These are phyloP conservation scores for Andrena fulva DNA, from an alignment of 2,888 invertebrate species.

Conservation along the genomic window DNA sequence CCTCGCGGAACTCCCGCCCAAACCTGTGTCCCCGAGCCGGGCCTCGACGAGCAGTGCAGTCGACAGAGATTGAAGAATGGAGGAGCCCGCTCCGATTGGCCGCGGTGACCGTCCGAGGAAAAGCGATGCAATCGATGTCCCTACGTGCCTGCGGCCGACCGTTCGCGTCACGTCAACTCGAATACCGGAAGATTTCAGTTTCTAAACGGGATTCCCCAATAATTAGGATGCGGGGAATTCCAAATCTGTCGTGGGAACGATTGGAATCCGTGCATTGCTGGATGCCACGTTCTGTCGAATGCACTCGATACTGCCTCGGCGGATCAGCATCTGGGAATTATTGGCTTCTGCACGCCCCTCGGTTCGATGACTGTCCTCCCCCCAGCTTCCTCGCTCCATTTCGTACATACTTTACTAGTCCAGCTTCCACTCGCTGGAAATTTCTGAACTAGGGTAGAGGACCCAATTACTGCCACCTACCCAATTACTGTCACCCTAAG, in stretches of 20 bases:
- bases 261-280: constrained; percentile 23
- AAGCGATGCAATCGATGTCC: constrained; percentile 21
- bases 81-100: constrained; percentile 9
- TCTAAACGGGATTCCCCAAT: constrained; percentile 30
- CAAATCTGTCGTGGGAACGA: constrained; percentile 24
- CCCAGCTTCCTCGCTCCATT: background rate
- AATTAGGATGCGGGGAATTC: constrained; percentile 46
- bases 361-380: background rate
- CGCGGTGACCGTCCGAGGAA: constrained; percentile 2
- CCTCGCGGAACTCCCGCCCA: background rate
- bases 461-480: too few species aligned
- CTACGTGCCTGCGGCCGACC: constrained; percentile 3
- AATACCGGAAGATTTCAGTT: constrained; percentile 20
- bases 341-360: background rate
- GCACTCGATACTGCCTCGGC: background rate
- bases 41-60: constrained; percentile 14
- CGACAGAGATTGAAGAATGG: constrained; percentile 19
- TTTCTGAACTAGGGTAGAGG: too few species aligned
- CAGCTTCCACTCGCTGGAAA: background rate
- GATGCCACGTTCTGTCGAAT: constrained; percentile 6
- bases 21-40: background rate
- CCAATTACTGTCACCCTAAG: too few species aligned
- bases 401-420: background rate
- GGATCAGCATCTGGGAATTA: background rate
- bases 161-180: constrained; percentile 3